Conservation (phyloP, 2,797 vertebrate species). For the Sardinella longiceps region DNA sequence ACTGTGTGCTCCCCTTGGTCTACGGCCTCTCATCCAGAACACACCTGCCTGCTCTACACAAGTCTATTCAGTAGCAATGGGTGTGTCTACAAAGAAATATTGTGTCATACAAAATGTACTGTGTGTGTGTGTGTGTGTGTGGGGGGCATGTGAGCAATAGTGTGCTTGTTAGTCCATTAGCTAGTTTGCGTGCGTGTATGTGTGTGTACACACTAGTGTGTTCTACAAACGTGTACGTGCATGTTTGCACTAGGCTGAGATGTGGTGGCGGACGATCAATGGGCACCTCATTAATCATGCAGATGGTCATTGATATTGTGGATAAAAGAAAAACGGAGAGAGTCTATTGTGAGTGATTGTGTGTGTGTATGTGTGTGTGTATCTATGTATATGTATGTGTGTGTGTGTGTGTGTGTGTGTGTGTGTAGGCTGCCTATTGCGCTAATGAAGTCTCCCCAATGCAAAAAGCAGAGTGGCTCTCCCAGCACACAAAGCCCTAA, state of each 20-base stretch:
- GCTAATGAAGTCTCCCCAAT: not conserved
- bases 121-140: not conserved
- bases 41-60: not conserved
- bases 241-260: not conserved
- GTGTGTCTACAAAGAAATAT: not conserved
- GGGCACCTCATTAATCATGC: constrained; percentile 1
- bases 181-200: not conserved
- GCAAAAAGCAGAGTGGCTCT: not conserved
- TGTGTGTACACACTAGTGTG: not conserved
- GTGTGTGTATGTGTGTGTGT: not conserved
- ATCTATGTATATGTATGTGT: not conserved
- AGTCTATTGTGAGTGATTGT: not conserved
- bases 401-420: not conserved
- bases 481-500: not conserved
- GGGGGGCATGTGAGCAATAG: not conserved
- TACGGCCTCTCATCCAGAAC: not conserved
- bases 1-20: not conserved
- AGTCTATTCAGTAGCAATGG: not conserved
- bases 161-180: constrained; percentile 2
- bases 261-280: not conserved
- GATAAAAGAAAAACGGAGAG: not conserved
- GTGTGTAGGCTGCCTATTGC: not conserved
- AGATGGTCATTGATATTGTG: not conserved
- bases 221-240: not conserved
- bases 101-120: not conserved